Conservation (phyloP, 2,888 invertebrate genomes). For the Xylota segnis region DNA sequence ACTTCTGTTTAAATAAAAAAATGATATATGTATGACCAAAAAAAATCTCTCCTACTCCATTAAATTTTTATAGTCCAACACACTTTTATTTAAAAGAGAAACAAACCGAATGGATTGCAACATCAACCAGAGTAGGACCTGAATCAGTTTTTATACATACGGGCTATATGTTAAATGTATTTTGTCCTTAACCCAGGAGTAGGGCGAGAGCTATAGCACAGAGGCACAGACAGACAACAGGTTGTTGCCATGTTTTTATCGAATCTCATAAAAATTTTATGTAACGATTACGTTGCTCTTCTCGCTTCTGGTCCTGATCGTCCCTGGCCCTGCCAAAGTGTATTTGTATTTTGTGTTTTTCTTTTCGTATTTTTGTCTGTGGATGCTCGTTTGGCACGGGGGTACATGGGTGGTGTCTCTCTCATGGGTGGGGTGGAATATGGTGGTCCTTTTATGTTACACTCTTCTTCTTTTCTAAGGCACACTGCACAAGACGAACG, state of each 20-base stretch:
- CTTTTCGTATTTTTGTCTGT: slow-evolving; percentile 59
- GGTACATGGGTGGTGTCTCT: slow-evolving; percentile 39
- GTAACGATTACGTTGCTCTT: slow-evolving; percentile 78
- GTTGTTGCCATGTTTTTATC: slow-evolving; percentile 78
- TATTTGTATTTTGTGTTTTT: slow-evolving; percentile 69
- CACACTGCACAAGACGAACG: slow-evolving; percentile 68
- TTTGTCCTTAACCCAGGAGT: slow-evolving; percentile 70
- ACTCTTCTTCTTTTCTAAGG: slow-evolving; percentile 49
- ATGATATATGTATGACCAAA: slow-evolving; percentile 30
- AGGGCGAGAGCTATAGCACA: slow-evolving; percentile 27
- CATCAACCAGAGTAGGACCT: slow-evolving; percentile 60
- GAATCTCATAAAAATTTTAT: slow-evolving; percentile 78
- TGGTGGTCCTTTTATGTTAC: slow-evolving; percentile 47
- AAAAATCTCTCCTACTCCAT: slow-evolving; percentile 43
- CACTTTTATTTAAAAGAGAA: slow-evolving; percentile 59
- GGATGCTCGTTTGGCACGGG: slow-evolving; percentile 56
- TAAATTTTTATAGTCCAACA: slow-evolving; percentile 62
- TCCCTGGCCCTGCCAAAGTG: slow-evolving; percentile 51
- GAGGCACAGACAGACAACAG: slow-evolving; percentile 77
- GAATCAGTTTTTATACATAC: slow-evolving; percentile 65
- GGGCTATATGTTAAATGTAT: slow-evolving; percentile 66
- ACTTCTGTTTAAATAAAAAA: slow-evolving; percentile 37
- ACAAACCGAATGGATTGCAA: slow-evolving; percentile 68
- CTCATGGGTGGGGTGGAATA: slow-evolving; percentile 21
- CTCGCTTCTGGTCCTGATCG: slow-evolving; percentile 44